Evolutionary conservation across 37 sponge, comb jelly and placozoan genomes (phyloP).

Genomic region (Ephydatia muelleri): DNA sequence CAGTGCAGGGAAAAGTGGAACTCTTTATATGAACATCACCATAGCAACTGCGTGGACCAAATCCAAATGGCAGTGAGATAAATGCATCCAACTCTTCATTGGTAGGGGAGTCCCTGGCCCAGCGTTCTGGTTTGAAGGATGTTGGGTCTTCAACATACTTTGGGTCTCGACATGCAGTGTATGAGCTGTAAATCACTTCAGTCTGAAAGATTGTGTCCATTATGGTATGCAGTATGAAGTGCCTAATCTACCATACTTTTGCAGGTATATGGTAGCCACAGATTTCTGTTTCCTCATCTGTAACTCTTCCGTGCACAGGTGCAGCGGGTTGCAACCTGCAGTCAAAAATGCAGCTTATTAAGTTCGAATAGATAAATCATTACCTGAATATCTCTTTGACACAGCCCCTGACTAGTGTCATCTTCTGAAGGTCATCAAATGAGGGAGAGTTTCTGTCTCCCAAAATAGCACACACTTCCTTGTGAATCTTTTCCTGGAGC

Average conservation of each 20-base stretch:
- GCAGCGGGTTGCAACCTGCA: conserved; percentile 34
- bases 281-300: neutral
- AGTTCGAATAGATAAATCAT: too few relatives aligned
- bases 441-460: conserved; percentile 5
- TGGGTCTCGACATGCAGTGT: neutral
- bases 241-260: neutral
- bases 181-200: too few relatives aligned
- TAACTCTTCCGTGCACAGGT: conserved; percentile 3
- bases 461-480: conserved; percentile 11
- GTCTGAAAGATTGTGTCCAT: too few relatives aligned
- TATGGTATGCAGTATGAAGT: neutral
- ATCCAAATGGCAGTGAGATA: conserved; percentile 33
- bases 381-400: conserved; percentile 40
- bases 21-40: neutral
- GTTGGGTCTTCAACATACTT: conserved; percentile 15
- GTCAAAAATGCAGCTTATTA: too few relatives aligned
- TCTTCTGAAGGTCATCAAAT: conserved; percentile 25
- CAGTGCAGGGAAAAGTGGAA: too few relatives aligned
- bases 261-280: conserved; percentile 41
- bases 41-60: conserved; percentile 11
- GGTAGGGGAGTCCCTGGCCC: neutral
- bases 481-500: conserved; percentile 26
- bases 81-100: conserved; percentile 19
- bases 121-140: conserved; percentile 38
- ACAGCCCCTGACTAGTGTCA: conserved; percentile 33